Base-by-base conservation (phyloP, 1,140 invertebrate species). In the Apis cerana region DNA sequence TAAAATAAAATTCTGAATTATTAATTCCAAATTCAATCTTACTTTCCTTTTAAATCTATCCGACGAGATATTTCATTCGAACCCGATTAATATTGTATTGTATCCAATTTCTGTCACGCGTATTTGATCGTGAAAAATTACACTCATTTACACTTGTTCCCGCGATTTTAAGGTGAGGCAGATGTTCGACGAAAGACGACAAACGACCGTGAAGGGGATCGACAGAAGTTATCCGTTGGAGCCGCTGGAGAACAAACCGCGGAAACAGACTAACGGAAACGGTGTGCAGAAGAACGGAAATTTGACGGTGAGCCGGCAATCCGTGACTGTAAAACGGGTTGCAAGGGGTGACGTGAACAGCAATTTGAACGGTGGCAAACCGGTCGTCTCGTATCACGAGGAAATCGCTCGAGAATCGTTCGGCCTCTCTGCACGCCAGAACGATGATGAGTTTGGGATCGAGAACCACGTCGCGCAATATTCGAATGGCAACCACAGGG, bases 161-260 rank as follows among this genome's bases (percentile, higher is more conserved):
- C 3, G 0, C 50, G 65, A 9, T 15, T 12, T 9, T 23, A 76
- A 89, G 88, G 88, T 89, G 77, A 89, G 85, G 64, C 87, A 85
- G 82, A 97, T 97, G 96, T 97, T 97, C 90, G 97, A 97, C 85
- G 97, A 97, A 88, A 94, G 97, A 21, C 95, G 97, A 52, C 95
- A 95, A 70, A 95, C 94, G n/a, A 95, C 95, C 71, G 95, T 95
- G 11, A 95, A 94, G 70, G 97, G 97, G 52, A 96, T 97, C 85
- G 97, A 98, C 94, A 96, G 96, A 80, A 97, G 97, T 90, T 97
- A 97, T 93, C 97, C 97, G 0, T 92, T 98, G 21, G 96, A 97
- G 88, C 97, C 97, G 0, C 92, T 97, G 59, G 92, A 92, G 72
- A 92, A 92, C 88, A 93, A 92, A 84, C 84, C 93, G 59, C 94